Base-by-base conservation (phyloP, 2,113 vertebrate species). In the Castor canadensis region DNA sequence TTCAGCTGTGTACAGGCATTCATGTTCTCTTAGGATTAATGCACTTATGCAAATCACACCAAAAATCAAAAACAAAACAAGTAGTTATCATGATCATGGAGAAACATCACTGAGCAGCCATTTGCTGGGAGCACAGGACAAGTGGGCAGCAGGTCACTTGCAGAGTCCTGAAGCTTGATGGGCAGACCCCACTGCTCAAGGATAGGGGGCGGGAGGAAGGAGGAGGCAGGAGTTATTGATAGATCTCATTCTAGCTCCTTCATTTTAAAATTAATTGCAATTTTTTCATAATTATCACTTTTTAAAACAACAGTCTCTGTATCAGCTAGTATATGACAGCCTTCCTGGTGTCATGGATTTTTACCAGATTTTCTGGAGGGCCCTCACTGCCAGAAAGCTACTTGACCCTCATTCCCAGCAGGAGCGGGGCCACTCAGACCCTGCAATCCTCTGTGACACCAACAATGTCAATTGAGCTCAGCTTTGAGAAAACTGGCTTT, bases 311-410 rank as follows among this genome's bases (percentile, higher is more conserved):
- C 19, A 1, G 1, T 60, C 38, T 79, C 43, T 32, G 52, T 4
- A 6, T 49, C 32, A 2, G 58, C 9, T 16, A 16, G 49, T 26
- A 6, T 9, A 7, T 7, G 38, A 16, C 49, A 12, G 43, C 30
- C 62, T 76, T 45, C 24, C 9, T 1, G 0, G 20, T 16, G n/a
- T 10, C 0, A 0, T 13, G 1, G n/a, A n/a, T n/a, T n/a, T n/a
- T n/a, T n/a, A 11, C 19, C 45, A 4, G 24, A 24, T 52, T 69
- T 64, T 47, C 67, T 9, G 20, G 19, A 24, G 35, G 40, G 5
- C 26, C 60, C 54, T 47, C 28, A 0, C 56, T 26, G 12, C 38
- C 30, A 43, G 56, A 9, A 76, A 47, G 13, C 4, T 3, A 30
- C 43, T 30, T 28, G 7, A 49, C 26, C 28, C 7, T 86, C n/a